phyloP scores from a whole-genome alignment of 2,888 invertebrate genomes.

The Mamestra brassicae region DNA sequence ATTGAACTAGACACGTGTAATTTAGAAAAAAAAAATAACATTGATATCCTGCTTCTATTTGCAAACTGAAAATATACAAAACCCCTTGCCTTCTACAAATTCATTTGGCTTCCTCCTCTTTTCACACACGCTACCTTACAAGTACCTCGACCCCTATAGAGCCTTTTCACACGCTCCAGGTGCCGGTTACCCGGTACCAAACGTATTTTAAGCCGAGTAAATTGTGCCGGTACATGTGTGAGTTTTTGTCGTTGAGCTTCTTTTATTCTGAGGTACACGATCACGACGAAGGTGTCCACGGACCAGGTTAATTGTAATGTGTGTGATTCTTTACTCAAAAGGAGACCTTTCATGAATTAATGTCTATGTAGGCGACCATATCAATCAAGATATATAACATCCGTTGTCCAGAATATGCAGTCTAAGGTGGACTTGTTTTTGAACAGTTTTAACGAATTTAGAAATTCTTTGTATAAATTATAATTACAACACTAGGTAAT shows the following conservation, averaged over 20 bases:
- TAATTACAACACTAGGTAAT: too few species aligned
- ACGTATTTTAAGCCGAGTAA: neutral
- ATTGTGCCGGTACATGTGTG: neutral
- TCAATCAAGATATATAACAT: too few species aligned
- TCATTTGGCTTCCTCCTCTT: neutral
- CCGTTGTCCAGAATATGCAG: too few species aligned
- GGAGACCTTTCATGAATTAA: too few species aligned
- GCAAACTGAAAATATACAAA: neutral
- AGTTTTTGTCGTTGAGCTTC: neutral
- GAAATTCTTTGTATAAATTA: too few species aligned
- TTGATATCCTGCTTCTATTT: neutral
- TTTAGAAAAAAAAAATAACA: neutral
- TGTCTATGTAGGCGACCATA: too few species aligned
- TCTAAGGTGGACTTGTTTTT: too few species aligned
- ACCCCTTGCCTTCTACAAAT: neutral
- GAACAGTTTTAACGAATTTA: too few species aligned
- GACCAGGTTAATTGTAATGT: neutral
- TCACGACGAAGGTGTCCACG: neutral
- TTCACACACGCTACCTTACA: neutral
- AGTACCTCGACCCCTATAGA: neutral
- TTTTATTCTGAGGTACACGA: neutral
- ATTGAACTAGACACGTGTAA: too few species aligned
- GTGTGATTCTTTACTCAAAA: neutral
- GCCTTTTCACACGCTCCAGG: neutral
- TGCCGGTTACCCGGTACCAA: neutral